Conservation (phyloP, 2,797 vertebrate species). For the Anabacerthia variegaticeps region DNA sequence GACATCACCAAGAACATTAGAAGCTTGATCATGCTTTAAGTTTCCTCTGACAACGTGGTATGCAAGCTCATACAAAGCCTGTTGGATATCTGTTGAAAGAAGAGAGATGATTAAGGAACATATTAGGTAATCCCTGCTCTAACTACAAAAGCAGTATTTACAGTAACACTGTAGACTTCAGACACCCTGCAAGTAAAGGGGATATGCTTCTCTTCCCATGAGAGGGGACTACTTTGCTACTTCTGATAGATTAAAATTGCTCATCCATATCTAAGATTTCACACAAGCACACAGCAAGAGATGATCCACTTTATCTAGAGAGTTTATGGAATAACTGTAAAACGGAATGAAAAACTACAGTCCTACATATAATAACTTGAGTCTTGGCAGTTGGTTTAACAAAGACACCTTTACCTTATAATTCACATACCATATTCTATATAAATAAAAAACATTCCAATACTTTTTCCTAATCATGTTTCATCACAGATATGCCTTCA, state of each 20-base stretch:
- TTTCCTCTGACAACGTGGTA: slow-evolving; percentile 93
- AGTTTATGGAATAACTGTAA: neutral
- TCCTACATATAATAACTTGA: neutral
- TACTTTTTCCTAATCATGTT: neutral
- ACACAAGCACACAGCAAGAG: neutral
- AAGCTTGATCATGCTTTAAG: slow-evolving; percentile 92
- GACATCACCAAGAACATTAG: slow-evolving; percentile 88
- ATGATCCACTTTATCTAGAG: neutral
- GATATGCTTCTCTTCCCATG: neutral
- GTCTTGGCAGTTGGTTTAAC: neutral
- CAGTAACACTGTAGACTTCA: neutral
- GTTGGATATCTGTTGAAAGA: slow-evolving; percentile 87
- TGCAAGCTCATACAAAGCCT: slow-evolving; percentile 92
- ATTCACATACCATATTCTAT: neutral
- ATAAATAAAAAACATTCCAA: neutral
- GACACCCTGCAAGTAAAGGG: neutral
- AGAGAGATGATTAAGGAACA: neutral
- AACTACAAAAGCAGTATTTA: neutral
- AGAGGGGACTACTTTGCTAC: neutral
- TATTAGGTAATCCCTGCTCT: neutral
- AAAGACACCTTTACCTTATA: neutral
- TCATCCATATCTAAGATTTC: neutral
- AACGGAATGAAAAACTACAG: neutral
- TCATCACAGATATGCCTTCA: neutral
- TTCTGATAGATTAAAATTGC: neutral